A percentile compares a stretch with the other conserved stretches of the same genome.
Conservation (phyloP, 2,888 invertebrate species). For the Anthophora plumipes region DNA sequence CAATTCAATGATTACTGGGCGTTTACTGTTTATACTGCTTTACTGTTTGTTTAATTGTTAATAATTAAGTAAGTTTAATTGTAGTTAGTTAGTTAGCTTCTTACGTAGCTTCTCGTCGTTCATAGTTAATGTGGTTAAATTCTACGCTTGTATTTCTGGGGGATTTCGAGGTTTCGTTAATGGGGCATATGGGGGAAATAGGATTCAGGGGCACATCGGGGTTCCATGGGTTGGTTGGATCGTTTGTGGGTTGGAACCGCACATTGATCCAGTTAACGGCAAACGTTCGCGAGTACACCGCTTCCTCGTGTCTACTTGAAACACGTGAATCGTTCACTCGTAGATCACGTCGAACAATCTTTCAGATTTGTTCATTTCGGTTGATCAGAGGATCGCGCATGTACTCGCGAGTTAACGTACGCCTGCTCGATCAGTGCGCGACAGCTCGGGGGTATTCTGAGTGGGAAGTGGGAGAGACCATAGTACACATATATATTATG, state of each 20-base stretch:
- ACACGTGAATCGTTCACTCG: not conserved
- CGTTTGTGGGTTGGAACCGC: constrained; percentile 57
- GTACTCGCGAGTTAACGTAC: constrained; percentile 62
- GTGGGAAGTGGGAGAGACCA: constrained; percentile 85
- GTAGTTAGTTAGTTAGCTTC: constrained; percentile 84
- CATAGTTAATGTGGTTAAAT: constrained; percentile 84
- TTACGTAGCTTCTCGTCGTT: constrained; percentile 82
- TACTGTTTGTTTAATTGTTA: constrained; percentile 84
- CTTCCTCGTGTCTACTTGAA: constrained; percentile 22
- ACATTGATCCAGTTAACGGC: constrained; percentile 50
- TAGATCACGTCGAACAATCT: constrained; percentile 22
- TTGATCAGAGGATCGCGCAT: constrained; percentile 12
- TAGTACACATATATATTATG: constrained; percentile 85
- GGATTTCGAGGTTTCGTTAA: constrained; percentile 23
- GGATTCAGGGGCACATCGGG: constrained; percentile 29
- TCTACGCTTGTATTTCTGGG: constrained; percentile 81
- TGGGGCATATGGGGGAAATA: constrained; percentile 2
- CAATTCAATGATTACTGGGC: constrained; percentile 85
- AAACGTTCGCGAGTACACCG: constrained; percentile 45
- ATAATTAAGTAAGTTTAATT: constrained; percentile 85
- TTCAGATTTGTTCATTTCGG: not conserved
- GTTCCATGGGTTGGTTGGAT: constrained; percentile 49
- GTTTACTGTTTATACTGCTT: constrained; percentile 84
- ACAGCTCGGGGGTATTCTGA: constrained; percentile 75
- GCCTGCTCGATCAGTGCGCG: constrained; percentile 65